phyloP scores from a whole-genome alignment of 1,140 invertebrate genomes.

The Coenobita brevimanus region DNA sequence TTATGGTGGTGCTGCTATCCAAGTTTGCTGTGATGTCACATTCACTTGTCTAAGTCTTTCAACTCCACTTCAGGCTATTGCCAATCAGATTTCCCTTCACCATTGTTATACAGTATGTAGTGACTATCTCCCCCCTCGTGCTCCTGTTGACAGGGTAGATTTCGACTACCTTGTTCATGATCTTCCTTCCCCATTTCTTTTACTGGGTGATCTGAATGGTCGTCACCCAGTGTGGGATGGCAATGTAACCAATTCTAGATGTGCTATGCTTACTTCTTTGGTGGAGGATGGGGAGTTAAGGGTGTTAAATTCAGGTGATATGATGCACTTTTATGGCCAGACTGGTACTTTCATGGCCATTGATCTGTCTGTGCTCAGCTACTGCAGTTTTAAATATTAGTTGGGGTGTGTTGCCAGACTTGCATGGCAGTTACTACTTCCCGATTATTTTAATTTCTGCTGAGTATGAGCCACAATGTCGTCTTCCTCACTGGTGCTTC shows the following conservation, averaged over 20 bases:
- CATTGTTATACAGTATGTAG: background rate
- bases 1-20: background rate
- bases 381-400: too few species aligned
- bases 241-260: background rate
- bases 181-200: too few species aligned
- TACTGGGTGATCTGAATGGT: too few species aligned
- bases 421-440: background rate
- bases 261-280: too few species aligned
- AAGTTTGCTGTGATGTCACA: background rate
- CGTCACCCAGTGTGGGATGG: background rate
- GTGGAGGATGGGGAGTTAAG: too few species aligned
- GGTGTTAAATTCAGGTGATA: background rate
- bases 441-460: background rate
- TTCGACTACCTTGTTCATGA: too few species aligned
- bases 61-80: background rate
- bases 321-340: background rate
- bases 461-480: background rate
- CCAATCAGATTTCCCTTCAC: background rate
- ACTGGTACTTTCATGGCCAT: too few species aligned
- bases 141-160: background rate
- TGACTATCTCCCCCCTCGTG: background rate
- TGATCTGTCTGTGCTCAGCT: too few species aligned
- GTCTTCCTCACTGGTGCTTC: too few species aligned
- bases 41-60: background rate
- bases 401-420: too few species aligned